Evolutionary conservation across 1,140 invertebrate genomes (phyloP), one percentile per base, ranked within the genome.

Genomic region (Maconellicoccus hirsutus): DNA sequence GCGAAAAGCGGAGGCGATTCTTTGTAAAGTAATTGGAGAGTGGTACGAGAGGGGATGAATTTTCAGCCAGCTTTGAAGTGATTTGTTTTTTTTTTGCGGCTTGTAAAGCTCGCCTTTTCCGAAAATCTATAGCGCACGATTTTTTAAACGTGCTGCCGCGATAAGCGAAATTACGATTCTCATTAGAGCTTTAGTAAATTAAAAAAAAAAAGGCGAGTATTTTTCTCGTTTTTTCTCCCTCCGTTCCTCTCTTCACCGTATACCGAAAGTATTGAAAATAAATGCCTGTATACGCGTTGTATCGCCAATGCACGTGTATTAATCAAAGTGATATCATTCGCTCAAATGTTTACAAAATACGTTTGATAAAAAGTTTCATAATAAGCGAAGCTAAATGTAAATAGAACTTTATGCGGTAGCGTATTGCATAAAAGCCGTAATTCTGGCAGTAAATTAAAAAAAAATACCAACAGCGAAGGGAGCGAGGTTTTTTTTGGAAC

Each of bases 371-470:
- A 66, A 26, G 2, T 66, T 10, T 22, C n/a, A 52, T 52, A 52
- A 52, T 52, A 52, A 52, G 42, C 42, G 42, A 2, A 52, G 42
- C 42, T 52, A 52, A 52, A 52, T 52, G 42, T 52, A 52, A 52
- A 52, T 52, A 52, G 42, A 52, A 52, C 42, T 52, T 52, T 52
- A 52, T 52, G 42, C 42, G 42, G 42, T 66, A 26, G 21, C 21
- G 61, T 66, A 66, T 66, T 25, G 21, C 61, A 66, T 66, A 66
- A 66, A 25, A 66, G 21, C 59, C 22, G 21, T 25, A 66, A 25
- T 66, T 66, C 61, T 66, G 25, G 25, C 25, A 66, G 6, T 66
- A 66, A 66, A 66, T 66, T 66, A 26, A 66, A 66, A 66, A 59
- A 66, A 66, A 66, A 23, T 25, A 59, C 3, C 16, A 59, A 59